Conservation (phyloP, 2,113 vertebrate species). For the Phoxinus phoxinus region DNA sequence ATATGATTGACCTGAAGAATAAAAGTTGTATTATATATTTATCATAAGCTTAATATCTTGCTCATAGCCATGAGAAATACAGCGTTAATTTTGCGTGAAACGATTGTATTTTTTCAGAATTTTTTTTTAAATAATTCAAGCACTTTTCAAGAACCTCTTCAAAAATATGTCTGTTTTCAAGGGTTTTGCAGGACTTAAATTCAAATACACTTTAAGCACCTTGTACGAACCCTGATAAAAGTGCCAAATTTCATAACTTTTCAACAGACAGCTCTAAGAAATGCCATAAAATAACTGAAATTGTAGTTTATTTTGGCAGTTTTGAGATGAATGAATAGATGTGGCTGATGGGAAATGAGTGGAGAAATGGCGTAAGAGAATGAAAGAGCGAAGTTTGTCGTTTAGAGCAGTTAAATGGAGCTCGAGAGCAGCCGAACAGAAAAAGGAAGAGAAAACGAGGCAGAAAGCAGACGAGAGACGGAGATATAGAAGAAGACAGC, state of each 20-base stretch:
- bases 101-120: too few relatives aligned
- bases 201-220: too few relatives aligned
- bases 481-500: constrained; percentile 74
- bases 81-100: too few relatives aligned
- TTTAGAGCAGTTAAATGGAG: constrained; percentile 21
- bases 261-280: not conserved
- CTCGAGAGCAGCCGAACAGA: constrained; percentile 21
- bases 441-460: not conserved
- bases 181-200: too few relatives aligned
- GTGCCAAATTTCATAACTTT: not conserved
- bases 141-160: too few relatives aligned
- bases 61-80: too few relatives aligned
- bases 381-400: not conserved
- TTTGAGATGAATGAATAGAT: constrained; percentile 21
- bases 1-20: too few relatives aligned
- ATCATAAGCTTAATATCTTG: too few relatives aligned
- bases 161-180: too few relatives aligned
- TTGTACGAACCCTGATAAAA: too few relatives aligned
- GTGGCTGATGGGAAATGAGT: constrained; percentile 24
- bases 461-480: constrained; percentile 2
- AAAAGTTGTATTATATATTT: too few relatives aligned
- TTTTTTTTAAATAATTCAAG: too few relatives aligned
- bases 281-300: not conserved
- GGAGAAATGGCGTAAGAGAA: not conserved
- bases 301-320: not conserved